Evolutionary conservation across 2,113 vertebrate species (phyloP).

Genomic region (Pogonocichla stellata): DNA sequence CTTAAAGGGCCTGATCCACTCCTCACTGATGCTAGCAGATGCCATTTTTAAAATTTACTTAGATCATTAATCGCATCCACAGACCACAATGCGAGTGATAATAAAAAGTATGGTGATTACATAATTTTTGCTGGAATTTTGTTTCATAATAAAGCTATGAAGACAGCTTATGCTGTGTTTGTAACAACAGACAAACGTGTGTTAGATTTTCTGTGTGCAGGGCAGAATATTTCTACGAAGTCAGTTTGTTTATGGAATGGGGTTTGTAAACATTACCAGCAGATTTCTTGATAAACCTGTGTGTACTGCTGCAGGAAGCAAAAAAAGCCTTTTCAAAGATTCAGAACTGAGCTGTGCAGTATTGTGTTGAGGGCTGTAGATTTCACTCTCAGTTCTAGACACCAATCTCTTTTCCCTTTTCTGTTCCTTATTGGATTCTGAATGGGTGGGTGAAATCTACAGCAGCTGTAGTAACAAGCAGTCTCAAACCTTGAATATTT

Average conservation of each 20-base stretch:
- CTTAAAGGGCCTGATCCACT: not conserved
- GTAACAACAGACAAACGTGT: not conserved
- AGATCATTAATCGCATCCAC: not conserved
- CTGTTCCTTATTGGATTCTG: not conserved
- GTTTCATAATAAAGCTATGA: not conserved
- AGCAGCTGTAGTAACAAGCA: constrained; percentile 10
- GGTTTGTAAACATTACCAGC: constrained; percentile 22
- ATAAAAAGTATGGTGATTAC: not conserved
- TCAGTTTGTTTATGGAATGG: constrained; percentile 23
- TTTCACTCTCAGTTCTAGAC: constrained; percentile 23
- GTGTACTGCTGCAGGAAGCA: constrained; percentile 1
- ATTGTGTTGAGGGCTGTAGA: not conserved
- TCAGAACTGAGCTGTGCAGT: not conserved
- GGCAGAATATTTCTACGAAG: not conserved
- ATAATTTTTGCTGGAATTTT: not conserved
- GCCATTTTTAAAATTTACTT: not conserved
- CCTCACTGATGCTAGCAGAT: not conserved
- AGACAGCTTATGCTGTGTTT: not conserved
- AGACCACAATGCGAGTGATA: not conserved
- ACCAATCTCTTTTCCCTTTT: not conserved
- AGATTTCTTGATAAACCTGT: constrained; percentile 2
- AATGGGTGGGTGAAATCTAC: not conserved
- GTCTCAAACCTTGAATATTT: constrained; percentile 25
- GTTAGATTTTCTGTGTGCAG: not conserved
- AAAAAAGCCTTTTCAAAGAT: constrained; percentile 39